Base-by-base conservation (phyloP, 2,888 invertebrate genomes). In the Morpho deidamia region DNA sequence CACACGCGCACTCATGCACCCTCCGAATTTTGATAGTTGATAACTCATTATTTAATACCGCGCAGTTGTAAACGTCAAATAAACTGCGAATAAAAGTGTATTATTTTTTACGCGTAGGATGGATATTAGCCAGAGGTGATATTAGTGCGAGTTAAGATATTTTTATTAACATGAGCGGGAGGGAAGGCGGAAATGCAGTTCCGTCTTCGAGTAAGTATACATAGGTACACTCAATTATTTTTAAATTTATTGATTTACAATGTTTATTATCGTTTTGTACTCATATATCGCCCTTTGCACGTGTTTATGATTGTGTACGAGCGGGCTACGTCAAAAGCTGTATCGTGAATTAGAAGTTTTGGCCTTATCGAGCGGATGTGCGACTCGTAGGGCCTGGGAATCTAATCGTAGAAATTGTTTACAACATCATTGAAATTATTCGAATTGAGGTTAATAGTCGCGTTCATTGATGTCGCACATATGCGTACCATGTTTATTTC, bases 151-250 rank as follows among this genome's bases (percentile, higher is more conserved):
- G 75, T 81, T 78, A 70, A 74, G 69, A 71, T 75, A 78, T 78
- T 73, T 71, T 73, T 76, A 71, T 78, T 84, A 88, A 80, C 78
- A 89, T 89, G 89, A 88, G 82, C 81, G 87, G 81, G 78, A 84
- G 83, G 80, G 83, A 83, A 83, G 84, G 81, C 85, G 88, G 88
- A 87, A 86, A 83, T 88, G 86, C 86, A 89, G 85, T 85, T 86
- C 85, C 87, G 80, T 83, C 86, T 85, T 83, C 81, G 69, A 86
- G 88, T 89, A 77, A 89, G 88, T 87, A 81, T 67, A 56, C 61
- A 53, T 5, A 51, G 44, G 58, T 69, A 65, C 59, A 63, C 64
- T 64, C 64, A 58, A 67, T 70, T 71, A 69, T 69, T 68, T 64
- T 62, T 64, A 67, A 58, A 65, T 48, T 61, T 67, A 63, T 66